These are phyloP conservation scores for Antennarius striatus DNA, from an alignment of 2,113 vertebrate species.

Conservation along the genomic window DNA sequence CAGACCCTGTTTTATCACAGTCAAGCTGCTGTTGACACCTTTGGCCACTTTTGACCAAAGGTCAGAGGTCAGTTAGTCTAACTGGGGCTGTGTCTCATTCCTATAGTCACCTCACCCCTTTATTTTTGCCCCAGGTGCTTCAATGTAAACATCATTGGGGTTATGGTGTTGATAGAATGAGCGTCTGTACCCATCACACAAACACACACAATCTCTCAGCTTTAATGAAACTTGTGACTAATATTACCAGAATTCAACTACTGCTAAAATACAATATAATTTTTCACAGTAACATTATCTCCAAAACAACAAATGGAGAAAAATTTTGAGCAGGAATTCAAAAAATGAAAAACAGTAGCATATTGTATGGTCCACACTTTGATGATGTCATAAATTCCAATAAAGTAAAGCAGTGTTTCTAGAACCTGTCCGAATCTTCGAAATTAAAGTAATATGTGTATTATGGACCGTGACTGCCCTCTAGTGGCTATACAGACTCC, in stretches of 20 bases:
- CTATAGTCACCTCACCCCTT: conserved; percentile 19
- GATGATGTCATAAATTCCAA: no score
- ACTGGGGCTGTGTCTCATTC: conserved; percentile 43
- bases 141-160: conserved; percentile 26
- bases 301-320: no score
- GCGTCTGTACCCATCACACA: neutral
- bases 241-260: no score
- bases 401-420: no score
- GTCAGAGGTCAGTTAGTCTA: conserved; percentile 46
- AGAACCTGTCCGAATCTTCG: no score
- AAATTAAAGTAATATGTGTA: neutral
- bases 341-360: no score
- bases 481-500: conserved; percentile 39
- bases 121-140: neutral
- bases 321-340: no score
- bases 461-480: conserved; percentile 55
- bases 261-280: no score
- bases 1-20: neutral
- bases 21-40: conserved; percentile 7
- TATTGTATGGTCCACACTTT: no score
- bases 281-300: no score
- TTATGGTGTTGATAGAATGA: neutral
- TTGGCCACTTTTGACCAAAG: conserved; percentile 17
- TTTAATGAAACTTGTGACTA: neutral
- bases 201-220: neutral